Percentiles rank a stretch among this genome's conserved stretches.
Conservation (phyloP, 2,797 vertebrate species). For the Molothrus aeneus region DNA sequence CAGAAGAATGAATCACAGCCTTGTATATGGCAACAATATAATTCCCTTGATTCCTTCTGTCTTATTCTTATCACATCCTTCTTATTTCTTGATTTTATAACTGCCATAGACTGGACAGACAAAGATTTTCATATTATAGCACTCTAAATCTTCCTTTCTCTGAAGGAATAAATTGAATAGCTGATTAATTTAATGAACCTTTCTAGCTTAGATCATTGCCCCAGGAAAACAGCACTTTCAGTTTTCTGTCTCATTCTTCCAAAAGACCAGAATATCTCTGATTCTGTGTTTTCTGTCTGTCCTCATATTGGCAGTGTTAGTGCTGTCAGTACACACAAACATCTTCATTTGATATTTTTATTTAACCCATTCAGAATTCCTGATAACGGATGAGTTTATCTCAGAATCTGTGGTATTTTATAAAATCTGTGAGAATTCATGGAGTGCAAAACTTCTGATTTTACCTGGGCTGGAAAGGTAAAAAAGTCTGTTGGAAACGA, state of each 20-base stretch:
- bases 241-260: not conserved
- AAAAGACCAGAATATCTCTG: not conserved
- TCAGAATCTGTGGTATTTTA: not conserved
- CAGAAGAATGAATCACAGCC: not conserved
- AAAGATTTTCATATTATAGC: not conserved
- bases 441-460: not conserved
- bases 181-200: not conserved
- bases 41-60: not conserved
- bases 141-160: not conserved
- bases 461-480: not conserved
- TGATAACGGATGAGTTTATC: not conserved
- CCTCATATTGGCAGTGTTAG: not conserved
- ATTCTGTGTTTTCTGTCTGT: not conserved
- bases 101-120: not conserved
- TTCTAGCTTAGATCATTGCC: slow-evolving; percentile 7
- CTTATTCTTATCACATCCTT: not conserved
- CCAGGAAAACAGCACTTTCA: not conserved
- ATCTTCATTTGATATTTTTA: not conserved
- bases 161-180: not conserved
- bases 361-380: not conserved
- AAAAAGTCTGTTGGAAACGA: not conserved
- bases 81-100: slow-evolving; percentile 13
- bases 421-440: not conserved
- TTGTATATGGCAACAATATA: not conserved
- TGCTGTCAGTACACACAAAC: not conserved